Evolutionary conservation across 1,140 invertebrate species (phyloP), one percentile per base, ranked within the genome.

Genomic region (Meloidogyne floridensis): DNA sequence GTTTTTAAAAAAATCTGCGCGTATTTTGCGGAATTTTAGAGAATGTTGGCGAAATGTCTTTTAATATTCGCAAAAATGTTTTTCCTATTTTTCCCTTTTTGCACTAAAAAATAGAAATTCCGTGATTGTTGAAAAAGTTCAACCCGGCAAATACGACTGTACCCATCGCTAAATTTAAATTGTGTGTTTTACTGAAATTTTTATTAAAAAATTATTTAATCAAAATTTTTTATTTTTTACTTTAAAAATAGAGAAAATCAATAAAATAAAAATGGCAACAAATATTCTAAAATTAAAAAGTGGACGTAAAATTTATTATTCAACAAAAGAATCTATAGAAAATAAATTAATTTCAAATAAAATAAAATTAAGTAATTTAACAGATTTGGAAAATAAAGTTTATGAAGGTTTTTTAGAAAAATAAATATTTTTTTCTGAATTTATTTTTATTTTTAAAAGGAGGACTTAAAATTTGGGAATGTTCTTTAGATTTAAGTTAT

Each of bases 381-480:
- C 77, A 47, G 81, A 82, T 80, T 56, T 82, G 59, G 77, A 80
- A 70, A 56, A 20, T 42, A 72, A 72, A 43, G 18, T 80, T 59
- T 82, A 82, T 43, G 81, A 82, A 74, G 81, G 81, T 82, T 72
- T 54, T 72, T 10, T n/a, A 8, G 3, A 8, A 47, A 47, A 47
- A 9, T n/a, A 32, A 51, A 54, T 9, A 56, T 20, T 7, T 43
- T 20, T 82, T 32, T 18, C 53, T 71, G 32, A 13, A 42, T 43
- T n/a, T 18, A n/a, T 65, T 15, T 3, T 6, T 13, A 1, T 78
- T 13, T 75, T 80, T 0, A 53, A 53, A 56, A 84, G 83, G 83
- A 51, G 83, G 83, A 11, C 69, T 84, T 18, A 84, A 84, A 81
- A 47, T 84, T 72, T 84, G 83, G 83, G 83, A 84, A 71, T 84